Percentiles rank a stretch among this genome's conserved stretches.
Conservation (phyloP, 2,888 invertebrate genomes). For the Lamellibrachia columna region DNA sequence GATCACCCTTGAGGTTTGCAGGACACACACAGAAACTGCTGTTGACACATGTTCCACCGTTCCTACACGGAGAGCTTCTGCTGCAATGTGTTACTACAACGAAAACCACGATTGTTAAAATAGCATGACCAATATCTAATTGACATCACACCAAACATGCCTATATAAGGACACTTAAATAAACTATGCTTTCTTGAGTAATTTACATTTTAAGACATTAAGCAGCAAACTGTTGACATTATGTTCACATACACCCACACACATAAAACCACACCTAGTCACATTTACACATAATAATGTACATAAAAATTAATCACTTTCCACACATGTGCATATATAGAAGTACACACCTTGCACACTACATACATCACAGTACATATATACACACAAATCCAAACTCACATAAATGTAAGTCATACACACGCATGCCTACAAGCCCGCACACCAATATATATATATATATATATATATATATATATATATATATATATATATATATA, state of each 20-base stretch:
- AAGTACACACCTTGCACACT: too few relatives aligned
- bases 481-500: not conserved
- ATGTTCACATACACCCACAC: not conserved
- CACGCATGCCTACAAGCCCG: too few relatives aligned
- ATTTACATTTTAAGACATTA: not conserved
- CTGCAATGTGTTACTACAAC: not conserved
- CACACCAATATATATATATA: too few relatives aligned
- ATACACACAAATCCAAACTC: too few relatives aligned
- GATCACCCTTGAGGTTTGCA: not conserved
- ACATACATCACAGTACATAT: too few relatives aligned
- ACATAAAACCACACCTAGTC: not conserved
- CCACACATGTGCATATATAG: too few relatives aligned
- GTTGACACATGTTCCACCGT: not conserved
- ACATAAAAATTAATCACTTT: too few relatives aligned
- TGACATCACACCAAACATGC: not conserved
- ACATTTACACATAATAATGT: not conserved
- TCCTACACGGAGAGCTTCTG: not conserved
- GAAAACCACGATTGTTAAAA: not conserved
- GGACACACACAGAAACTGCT: not conserved
- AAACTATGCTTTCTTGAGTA: not conserved
- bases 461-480: too few relatives aligned
- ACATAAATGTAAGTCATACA: too few relatives aligned
- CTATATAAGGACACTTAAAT: not conserved
- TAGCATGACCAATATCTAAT: not conserved
- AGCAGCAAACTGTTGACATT: not conserved